Base-by-base conservation (phyloP, 2,113 vertebrate species). In the Pogonocichla stellata region DNA sequence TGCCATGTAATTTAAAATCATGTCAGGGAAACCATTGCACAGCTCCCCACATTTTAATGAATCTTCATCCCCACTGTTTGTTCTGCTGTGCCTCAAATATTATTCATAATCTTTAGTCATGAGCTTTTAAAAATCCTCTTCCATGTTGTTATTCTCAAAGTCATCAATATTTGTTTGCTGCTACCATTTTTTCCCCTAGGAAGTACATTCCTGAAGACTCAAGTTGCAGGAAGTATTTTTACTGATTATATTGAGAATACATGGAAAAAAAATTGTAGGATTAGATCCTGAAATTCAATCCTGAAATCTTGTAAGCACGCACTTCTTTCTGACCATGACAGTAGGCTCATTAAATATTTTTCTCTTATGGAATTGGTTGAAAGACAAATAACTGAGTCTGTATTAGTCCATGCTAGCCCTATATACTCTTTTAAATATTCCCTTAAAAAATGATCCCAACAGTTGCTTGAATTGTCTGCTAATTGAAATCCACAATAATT, bases 401-500 rank as follows among this genome's bases (percentile, higher is more conserved):
- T 54, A 25, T 94, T 88, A 88, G 51, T 60, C 50, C 64, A 73
- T 51, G 60, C 9, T 43, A 58, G 9, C 10, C 12, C 31, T 74
- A 48, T 53, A 75, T 61, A 65, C 5, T 69, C 19, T 64, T 74
- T 61, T 31, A 85, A 72, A 51, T 79, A 73, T 92, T 72, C 19
- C 11, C 14, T 57, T 72, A 72, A 57, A 79, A 88, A 91, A 75
- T 4, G 10, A 79, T 65, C 45, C 45, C 25, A 71, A 31, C 23
- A 45, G 17, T 57, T 84, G 9, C 56, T 91, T 56, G 17, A 81
- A 75, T 53, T 80, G 18, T 65, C 88, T 70, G 34, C 25, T 85
- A 92, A 74, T 81, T 93, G 50, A 84, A 91, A 92, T 69, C 28
- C 36, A 42, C 85, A 65, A 31, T 80, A 85, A 69, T 82, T 95